Evolutionary conservation across 2,113 vertebrate species (phyloP), one percentile per base, ranked within the genome.

Genomic region (Sander lucioperca): DNA sequence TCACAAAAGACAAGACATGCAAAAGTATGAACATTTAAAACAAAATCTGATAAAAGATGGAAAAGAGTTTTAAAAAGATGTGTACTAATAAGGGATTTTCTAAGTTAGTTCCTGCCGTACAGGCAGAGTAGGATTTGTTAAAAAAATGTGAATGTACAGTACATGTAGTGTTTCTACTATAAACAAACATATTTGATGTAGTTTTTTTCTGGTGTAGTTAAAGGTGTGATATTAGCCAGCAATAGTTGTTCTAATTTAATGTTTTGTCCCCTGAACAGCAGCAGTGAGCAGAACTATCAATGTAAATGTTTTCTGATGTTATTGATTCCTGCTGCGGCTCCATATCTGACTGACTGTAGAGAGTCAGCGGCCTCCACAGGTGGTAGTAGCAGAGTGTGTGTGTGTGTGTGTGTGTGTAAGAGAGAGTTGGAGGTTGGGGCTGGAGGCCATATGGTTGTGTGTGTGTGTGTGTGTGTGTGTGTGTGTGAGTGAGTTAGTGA

Each of bases 291-390:
- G 48, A 68, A 48, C 45, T 45, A 23, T 18, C 33, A 11, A 53
- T 82, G 79, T 83, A 54, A 74, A 75, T 64, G 58, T 77, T 77
- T 68, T 82, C 53, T 82, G 21, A 66, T 72, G 66, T 73, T 82
- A 82, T 75, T 77, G 69, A 80, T 83, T 73, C 59, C 66, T 66
- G 69, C 53, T 73, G 72, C 6, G 16, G 78, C 79, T 71, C 68
- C 11, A 58, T 66, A 67, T 80, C 77, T 62, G 70, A 54, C 36
- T 78, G 57, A 74, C 50, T 84, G 73, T 51, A 58, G 69, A 74
- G 84, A 71, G 71, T 79, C 65, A 80, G 36, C 13, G 19, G 61
- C 59, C 68, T 84, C 80, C 33, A 70, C 86, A 80, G 78, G 82
- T 56, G 61, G 39, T 58, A 50, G 65, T n/a, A 39, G n/a, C 4